Conservation (phyloP, 2,888 invertebrate species). For the Polydesmus complanatus region DNA sequence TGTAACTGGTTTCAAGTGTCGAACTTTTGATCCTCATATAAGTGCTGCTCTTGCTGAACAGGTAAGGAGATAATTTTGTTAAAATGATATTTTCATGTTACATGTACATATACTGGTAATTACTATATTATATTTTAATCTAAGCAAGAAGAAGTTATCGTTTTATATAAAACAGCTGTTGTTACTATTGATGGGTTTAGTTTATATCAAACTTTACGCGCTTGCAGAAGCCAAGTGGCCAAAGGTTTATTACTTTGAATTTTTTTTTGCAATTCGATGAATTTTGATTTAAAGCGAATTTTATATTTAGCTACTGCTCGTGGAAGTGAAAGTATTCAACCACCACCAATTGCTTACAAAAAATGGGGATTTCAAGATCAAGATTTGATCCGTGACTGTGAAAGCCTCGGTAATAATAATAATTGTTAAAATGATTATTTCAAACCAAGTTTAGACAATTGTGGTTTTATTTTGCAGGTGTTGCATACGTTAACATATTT, state of each 20-base stretch:
- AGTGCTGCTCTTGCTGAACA: slow-evolving; percentile 10
- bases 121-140: not conserved
- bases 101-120: not conserved
- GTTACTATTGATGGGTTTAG: slow-evolving; percentile 62
- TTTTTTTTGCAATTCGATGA: not conserved
- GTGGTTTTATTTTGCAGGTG: slow-evolving; percentile 42
- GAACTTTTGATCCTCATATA: slow-evolving; percentile 41
- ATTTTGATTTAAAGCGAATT: not conserved
- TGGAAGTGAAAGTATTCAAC: slow-evolving; percentile 42
- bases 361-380: slow-evolving; percentile 72
- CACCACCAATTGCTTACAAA: slow-evolving; percentile 52
- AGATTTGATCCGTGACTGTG: slow-evolving; percentile 58
- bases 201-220: slow-evolving; percentile 62
- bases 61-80: too few species aligned
- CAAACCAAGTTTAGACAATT: not conserved
- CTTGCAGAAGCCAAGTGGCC: slow-evolving; percentile 61
- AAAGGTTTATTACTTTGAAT: slow-evolving; percentile 43
- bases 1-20: slow-evolving; percentile 63
- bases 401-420: slow-evolving; percentile 46
- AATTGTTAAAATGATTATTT: not conserved
- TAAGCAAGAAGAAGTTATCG: slow-evolving; percentile 52
- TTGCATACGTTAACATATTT: slow-evolving; percentile 58
- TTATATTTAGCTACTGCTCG: slow-evolving; percentile 49
- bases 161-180: slow-evolving; percentile 54
- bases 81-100: too few species aligned